Percentiles rank a stretch among this genome's conserved stretches.
Evolutionary conservation across 2,113 vertebrate species (phyloP).

Genomic region (Coreoperca whiteheadi): DNA sequence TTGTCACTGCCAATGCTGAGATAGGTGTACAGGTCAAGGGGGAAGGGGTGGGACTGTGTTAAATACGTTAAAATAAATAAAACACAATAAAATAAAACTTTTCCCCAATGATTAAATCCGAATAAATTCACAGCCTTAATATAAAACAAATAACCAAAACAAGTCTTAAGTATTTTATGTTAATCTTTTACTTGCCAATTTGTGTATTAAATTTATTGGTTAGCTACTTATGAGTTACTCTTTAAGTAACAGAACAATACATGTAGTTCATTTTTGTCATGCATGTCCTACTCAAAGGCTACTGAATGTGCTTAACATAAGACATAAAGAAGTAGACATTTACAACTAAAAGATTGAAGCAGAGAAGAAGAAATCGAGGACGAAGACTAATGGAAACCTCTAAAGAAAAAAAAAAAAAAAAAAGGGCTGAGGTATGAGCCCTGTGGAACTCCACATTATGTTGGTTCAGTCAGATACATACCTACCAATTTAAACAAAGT

Average conservation of each 20-base stretch:
- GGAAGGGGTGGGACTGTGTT: no score
- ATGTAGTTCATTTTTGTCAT: neutral
- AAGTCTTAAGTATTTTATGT: neutral
- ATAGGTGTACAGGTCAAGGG: no score
- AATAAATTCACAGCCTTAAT: no score
- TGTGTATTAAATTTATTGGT: neutral
- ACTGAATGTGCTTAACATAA: neutral
- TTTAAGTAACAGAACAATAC: neutral
- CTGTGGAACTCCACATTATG: neutral
- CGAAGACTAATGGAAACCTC: neutral
- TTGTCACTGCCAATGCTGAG: no score
- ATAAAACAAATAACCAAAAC: neutral
- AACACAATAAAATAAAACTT: no score
- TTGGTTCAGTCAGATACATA: neutral
- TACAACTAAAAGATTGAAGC: neutral
- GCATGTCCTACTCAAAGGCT: neutral
- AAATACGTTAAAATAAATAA: no score
- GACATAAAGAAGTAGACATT: neutral
- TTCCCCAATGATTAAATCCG: no score
- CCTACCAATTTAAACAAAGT: neutral
- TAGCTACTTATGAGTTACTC: no score
- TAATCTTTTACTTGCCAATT: neutral
- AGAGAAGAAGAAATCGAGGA: neutral
- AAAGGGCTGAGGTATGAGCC: neutral
- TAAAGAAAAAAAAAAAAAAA: neutral